These are phyloP conservation scores for Drosophila paulistorum DNA, from an alignment of 1,140 invertebrate species.

Conservation along the genomic window DNA sequence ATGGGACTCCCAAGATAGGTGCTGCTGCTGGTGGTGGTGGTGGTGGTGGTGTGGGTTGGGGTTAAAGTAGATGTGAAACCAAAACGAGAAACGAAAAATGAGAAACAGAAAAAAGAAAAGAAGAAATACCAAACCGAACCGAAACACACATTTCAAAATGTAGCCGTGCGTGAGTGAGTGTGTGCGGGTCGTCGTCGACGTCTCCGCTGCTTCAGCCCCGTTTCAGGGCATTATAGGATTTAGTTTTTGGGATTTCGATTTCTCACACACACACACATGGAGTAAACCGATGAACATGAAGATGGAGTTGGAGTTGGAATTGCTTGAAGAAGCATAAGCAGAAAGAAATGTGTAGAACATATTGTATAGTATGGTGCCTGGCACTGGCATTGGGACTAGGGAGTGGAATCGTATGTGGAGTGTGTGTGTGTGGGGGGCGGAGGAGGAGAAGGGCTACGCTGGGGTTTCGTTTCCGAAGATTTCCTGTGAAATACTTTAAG, in stretches of 20 bases:
- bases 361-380: slow-evolving; percentile 46
- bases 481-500: slow-evolving; percentile 82
- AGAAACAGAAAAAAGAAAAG: slow-evolving; percentile 29
- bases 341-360: slow-evolving; percentile 79
- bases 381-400: slow-evolving; percentile 7
- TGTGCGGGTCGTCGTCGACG: slow-evolving; percentile 28
- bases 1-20: neutral
- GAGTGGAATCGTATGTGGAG: neutral
- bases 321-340: slow-evolving; percentile 16
- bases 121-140: slow-evolving; percentile 64
- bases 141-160: slow-evolving; percentile 63
- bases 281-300: slow-evolving; percentile 17
- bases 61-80: slow-evolving; percentile 29
- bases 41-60: slow-evolving; percentile 22
- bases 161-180: slow-evolving; percentile 57
- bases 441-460: slow-evolving; percentile 10
- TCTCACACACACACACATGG: slow-evolving; percentile 58
- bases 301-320: neutral
- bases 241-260: slow-evolving; percentile 82
- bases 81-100: slow-evolving; percentile 34
- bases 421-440: neutral
- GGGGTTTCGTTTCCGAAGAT: slow-evolving; percentile 70
- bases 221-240: slow-evolving; percentile 78
- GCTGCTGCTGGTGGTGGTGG: slow-evolving; percentile 1
- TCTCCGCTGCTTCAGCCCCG: slow-evolving; percentile 39